phyloP scores from a whole-genome alignment of 2,888 invertebrate species.

The Drosophila multiciliata region DNA sequence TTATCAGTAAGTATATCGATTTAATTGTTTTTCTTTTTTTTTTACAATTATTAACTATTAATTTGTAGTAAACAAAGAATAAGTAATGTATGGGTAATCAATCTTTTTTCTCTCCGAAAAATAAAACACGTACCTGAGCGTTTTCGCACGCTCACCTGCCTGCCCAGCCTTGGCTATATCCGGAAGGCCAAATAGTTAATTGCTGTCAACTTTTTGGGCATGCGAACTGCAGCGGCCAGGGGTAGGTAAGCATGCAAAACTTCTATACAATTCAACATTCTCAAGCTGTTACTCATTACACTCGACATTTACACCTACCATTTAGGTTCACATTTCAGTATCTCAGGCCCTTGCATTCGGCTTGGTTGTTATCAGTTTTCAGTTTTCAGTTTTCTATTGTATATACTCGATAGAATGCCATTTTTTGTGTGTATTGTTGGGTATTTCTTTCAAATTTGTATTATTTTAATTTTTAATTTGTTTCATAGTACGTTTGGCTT shows the following conservation, averaged over 20 bases:
- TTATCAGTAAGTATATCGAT: conserved; percentile 54
- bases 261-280: conserved; percentile 79
- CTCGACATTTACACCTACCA: conserved; percentile 61
- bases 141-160: conserved; percentile 68
- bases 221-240: conserved; percentile 3
- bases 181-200: neutral
- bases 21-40: conserved; percentile 36
- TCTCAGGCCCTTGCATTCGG: conserved; percentile 40
- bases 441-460: conserved; percentile 17
- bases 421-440: conserved; percentile 33
- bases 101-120: conserved; percentile 88
- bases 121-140: conserved; percentile 87
- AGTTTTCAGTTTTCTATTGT: conserved; percentile 34
- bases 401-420: conserved; percentile 21
- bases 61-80: conserved; percentile 78
- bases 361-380: conserved; percentile 30
- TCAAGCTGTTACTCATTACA: conserved; percentile 77
- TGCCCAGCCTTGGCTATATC: neutral
- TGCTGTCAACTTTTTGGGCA: conserved; percentile 17
- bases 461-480: neutral
- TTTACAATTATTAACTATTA: conserved; percentile 71
- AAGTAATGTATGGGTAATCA: conserved; percentile 85
- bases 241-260: conserved; percentile 59
- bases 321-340: conserved; percentile 61
- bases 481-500: conserved; percentile 7